Conservation (phyloP, 2,797 vertebrate genomes). For the Cuculus canorus region DNA sequence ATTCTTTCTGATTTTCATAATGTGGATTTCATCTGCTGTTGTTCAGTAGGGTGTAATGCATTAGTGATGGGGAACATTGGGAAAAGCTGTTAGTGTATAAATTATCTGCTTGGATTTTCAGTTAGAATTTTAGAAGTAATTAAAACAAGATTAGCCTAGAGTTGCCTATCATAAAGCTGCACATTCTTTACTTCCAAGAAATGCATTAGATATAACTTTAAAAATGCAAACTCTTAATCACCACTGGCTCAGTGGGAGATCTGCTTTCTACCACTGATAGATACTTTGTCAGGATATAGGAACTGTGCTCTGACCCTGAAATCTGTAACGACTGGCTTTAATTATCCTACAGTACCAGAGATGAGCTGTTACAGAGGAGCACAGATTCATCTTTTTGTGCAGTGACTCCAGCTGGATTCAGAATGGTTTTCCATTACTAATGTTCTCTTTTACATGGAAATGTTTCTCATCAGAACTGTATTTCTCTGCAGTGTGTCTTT, state of each 20-base stretch:
- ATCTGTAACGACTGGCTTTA: conserved; percentile 59
- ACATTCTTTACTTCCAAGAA: conserved; percentile 13
- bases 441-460: conserved; percentile 40
- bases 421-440: conserved; percentile 46
- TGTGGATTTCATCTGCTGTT: not conserved
- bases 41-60: not conserved
- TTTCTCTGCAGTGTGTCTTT: conserved; percentile 53
- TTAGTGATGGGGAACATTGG: not conserved
- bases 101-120: conserved; percentile 57
- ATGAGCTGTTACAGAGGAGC: conserved; percentile 48
- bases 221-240: not conserved
- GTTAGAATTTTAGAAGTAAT: conserved; percentile 49
- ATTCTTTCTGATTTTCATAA: not conserved
- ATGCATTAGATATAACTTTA: conserved; percentile 14
- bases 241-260: conserved; percentile 10
- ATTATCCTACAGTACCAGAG: conserved; percentile 32
- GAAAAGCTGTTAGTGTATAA: conserved; percentile 24
- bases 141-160: conserved; percentile 12
- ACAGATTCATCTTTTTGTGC: conserved; percentile 33
- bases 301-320: conserved; percentile 42
- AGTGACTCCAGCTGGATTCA: conserved; percentile 44
- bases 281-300: conserved; percentile 22
- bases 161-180: not conserved
- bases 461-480: conserved; percentile 5
- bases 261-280: conserved; percentile 2